These are phyloP conservation scores for Ondatra zibethicus DNA, from an alignment of 2,113 vertebrate species.

Conservation along the genomic window DNA sequence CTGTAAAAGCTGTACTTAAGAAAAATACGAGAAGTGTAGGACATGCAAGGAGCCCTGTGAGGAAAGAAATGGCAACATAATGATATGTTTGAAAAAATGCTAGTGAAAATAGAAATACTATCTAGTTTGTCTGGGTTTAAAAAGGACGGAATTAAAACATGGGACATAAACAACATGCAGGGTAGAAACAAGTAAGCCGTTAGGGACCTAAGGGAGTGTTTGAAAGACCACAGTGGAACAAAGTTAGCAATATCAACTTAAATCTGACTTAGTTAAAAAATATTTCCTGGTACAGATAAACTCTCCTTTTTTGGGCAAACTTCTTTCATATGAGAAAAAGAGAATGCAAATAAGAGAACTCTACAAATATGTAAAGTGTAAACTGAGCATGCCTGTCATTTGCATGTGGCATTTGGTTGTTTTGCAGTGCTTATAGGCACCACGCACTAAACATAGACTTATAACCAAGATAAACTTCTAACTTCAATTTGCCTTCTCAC, in stretches of 20 bases:
- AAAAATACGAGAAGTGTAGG: background rate
- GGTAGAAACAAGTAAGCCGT: background rate
- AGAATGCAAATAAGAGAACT: background rate
- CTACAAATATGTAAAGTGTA: background rate
- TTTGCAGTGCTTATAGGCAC: background rate
- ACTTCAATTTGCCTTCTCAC: background rate
- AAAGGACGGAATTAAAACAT: constrained; percentile 8
- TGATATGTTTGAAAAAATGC: background rate
- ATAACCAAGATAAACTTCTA: background rate
- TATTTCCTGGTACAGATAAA: background rate
- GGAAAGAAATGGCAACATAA: background rate
- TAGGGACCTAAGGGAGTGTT: background rate
- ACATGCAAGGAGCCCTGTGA: background rate
- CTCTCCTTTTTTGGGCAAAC: background rate
- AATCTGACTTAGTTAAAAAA: background rate
- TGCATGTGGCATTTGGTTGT: background rate
- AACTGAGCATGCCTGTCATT: background rate
- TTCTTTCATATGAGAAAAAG: background rate
- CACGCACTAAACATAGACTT: background rate
- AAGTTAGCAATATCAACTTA: background rate
- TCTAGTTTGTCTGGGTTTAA: background rate
- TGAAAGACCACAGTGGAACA: background rate
- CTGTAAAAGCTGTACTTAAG: background rate
- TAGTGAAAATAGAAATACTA: background rate
- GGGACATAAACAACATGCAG: background rate